Base-by-base conservation (phyloP, 2,888 invertebrate genomes). In the Syrista parreyssii region DNA sequence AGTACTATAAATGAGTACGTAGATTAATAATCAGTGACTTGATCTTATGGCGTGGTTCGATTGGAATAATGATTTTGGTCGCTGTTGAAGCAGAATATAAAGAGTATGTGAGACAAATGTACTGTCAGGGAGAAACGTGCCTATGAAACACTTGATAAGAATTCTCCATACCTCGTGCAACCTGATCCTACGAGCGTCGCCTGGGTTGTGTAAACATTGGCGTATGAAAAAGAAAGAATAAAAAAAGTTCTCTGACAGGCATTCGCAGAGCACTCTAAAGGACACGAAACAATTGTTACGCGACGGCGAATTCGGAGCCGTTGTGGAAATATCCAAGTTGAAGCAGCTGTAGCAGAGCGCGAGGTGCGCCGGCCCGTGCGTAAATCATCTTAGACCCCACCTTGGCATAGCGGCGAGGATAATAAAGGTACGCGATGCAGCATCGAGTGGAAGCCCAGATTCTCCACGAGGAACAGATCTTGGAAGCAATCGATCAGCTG, bases 401-500 rank as follows among this genome's bases (percentile, higher is more conserved):
- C 55, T 55, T 55, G 23, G 23, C 55, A 55, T 55, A 55, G 55
- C 55, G 55, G 23, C 23, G 9, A 55, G 23, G 23, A 55, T 9
- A 55, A 55, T 55, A 55, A 55, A 71, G 31, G 30, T 32, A 30
- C 74, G 68, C 73, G 68, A 78, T 78, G 86, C 87, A 87, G 75
- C 87, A 86, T 78, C 85, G 85, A 36, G 86, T 85, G 80, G 86
- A 94, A 92, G 92, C 93, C 91, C 93, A 94, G 91, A 94, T 95
- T 90, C 94, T 93, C 92, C 93, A 95, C 92, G 94, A 95, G 92
- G 94, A 95, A 87, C 94, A 95, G 90, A 96, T 97, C 91, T 93
- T 97, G 88, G 96, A 96, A 90, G 96, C 96, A 87, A 97, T 97
- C 90, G 97, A 97, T 92, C 96, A 96, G 91, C 93, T 97, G 89